Conservation (phyloP, 2,113 vertebrate genomes). For the Leucoraja erinaceus region DNA sequence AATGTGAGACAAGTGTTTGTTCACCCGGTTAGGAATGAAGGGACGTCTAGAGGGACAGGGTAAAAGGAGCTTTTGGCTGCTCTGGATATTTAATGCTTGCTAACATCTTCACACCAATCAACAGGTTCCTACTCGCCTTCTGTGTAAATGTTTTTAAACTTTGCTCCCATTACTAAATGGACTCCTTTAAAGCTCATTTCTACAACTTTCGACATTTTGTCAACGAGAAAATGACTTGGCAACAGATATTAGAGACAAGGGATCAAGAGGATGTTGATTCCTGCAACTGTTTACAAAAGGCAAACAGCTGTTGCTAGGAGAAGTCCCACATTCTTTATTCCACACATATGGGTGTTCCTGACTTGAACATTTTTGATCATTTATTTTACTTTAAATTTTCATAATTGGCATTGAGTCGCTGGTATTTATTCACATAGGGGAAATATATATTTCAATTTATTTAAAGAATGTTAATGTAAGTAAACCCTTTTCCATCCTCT, state of each 20-base stretch:
- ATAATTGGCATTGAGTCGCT: background rate
- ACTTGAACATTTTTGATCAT: background rate
- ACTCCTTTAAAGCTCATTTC: background rate
- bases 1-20: constrained; percentile 40
- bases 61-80: constrained; percentile 4
- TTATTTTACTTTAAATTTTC: background rate
- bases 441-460: background rate
- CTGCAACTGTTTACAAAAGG: background rate
- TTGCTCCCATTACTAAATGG: background rate
- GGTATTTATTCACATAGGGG: background rate
- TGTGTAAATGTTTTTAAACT: constrained; percentile 16
- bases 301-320: constrained; percentile 13
- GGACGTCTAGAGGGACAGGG: background rate
- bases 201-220: background rate
- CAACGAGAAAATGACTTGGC: constrained; percentile 1
- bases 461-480: background rate
- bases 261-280: background rate
- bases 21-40: constrained; percentile 37
- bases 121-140: constrained; percentile 3
- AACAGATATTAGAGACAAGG: background rate
- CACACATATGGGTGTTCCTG: background rate
- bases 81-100: background rate
- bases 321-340: background rate
- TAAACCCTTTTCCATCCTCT: background rate
- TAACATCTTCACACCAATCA: background rate